Conservation (phyloP, 2,797 vertebrate species). For the Cyprinella venusta region DNA sequence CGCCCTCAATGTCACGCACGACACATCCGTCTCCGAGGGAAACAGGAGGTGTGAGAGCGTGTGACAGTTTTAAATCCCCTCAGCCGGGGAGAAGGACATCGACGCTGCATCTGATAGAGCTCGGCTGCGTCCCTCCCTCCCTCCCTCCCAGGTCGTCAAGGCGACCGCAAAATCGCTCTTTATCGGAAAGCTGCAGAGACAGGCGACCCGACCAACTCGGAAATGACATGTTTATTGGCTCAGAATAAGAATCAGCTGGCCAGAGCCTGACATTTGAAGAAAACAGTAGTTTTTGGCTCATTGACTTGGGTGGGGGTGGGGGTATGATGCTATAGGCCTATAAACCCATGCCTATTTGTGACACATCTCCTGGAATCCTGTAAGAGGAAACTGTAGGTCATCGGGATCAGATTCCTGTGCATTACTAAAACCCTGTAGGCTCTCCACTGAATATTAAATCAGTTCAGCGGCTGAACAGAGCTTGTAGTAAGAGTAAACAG, state of each 20-base stretch:
- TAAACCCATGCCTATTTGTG: not conserved
- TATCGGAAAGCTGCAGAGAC: constrained; percentile 69
- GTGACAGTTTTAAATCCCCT: constrained; percentile 68
- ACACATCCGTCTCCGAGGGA: constrained; percentile 75
- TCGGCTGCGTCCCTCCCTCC: not conserved
- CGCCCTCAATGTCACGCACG: constrained; percentile 69
- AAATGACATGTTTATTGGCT: constrained; percentile 77
- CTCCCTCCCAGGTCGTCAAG: constrained; percentile 77
- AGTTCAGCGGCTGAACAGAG: not conserved
- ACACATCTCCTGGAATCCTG: constrained; percentile 14
- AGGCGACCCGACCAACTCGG: constrained; percentile 75
- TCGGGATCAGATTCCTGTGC: constrained; percentile 39
- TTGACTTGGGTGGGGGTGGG: not conserved
- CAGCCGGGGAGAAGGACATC: constrained; percentile 72
- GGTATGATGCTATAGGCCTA: not conserved
- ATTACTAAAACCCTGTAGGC: constrained; percentile 14
- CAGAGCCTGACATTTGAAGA: constrained; percentile 53
- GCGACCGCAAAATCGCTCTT: constrained; percentile 79
- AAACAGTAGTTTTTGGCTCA: constrained; percentile 36
- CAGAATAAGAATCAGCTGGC: constrained; percentile 73
- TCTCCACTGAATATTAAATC: constrained; percentile 4
- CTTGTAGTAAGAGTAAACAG: not conserved
- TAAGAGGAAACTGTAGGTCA: constrained; percentile 29
- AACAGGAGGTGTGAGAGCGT: constrained; percentile 64
- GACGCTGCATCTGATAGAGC: constrained; percentile 54